These are phyloP conservation scores for Amorpha juglandis DNA, from an alignment of 2,888 invertebrate species.

Conservation along the genomic window DNA sequence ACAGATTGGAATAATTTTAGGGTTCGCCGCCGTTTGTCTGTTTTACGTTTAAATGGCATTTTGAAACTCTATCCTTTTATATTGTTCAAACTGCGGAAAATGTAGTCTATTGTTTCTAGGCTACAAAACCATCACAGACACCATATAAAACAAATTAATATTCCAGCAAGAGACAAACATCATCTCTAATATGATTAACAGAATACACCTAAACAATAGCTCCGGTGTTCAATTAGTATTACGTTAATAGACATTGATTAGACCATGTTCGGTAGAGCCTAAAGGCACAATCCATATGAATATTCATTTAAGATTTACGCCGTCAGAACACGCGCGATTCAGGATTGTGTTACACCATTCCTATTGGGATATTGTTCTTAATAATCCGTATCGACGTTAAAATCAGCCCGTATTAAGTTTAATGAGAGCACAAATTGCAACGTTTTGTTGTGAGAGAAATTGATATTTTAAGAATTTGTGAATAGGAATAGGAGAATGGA, in stretches of 20 bases:
- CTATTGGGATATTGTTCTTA: not conserved
- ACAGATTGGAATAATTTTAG: not conserved
- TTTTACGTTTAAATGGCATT: too few relatives aligned
- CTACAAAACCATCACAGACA: too few relatives aligned
- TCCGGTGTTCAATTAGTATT: conserved; percentile 34
- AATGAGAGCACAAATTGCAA: conserved; percentile 13
- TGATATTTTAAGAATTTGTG: not conserved
- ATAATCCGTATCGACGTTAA: conserved; percentile 8
- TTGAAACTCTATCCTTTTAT: too few relatives aligned
- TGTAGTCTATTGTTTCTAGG: too few relatives aligned
- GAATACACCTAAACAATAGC: conserved; percentile 18
- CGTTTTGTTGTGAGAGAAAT: not conserved
- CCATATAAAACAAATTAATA: not conserved
- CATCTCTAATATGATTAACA: conserved; percentile 14
- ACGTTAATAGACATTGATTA: conserved; percentile 51
- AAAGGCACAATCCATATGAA: conserved; percentile 40
- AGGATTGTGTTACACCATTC: conserved; percentile 11
- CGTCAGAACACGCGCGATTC: not conserved
- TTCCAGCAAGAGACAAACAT: not conserved
- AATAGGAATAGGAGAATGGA: not conserved
- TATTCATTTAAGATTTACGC: conserved; percentile 45
- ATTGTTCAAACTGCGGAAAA: too few relatives aligned
- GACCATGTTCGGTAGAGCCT: conserved; percentile 37
- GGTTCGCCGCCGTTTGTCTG: too few relatives aligned
- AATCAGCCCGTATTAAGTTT: conserved; percentile 9